phyloP scores from a whole-genome alignment of 2,797 vertebrate species.

The Eleutherodactylus coqui region DNA sequence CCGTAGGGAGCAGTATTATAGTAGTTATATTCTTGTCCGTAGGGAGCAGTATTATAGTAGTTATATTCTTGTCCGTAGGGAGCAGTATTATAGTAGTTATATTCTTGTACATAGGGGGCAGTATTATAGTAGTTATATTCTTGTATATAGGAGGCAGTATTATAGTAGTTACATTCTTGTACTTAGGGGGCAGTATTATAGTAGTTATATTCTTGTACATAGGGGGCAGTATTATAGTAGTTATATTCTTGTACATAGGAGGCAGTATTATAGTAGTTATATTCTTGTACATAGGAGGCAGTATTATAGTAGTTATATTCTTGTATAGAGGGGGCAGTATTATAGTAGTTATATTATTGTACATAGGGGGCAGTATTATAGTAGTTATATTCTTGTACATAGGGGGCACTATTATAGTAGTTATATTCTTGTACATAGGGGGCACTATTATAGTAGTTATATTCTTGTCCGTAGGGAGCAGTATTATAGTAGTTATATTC shows the following conservation, averaged over 20 bases:
- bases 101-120: background rate
- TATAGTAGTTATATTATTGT: background rate
- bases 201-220: constrained; percentile 3
- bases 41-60: background rate
- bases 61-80: background rate
- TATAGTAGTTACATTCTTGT: constrained; percentile 11
- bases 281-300: background rate
- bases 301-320: constrained; percentile 6
- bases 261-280: background rate
- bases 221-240: background rate
- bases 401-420: background rate
- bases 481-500: constrained; percentile 7
- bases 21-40: constrained; percentile 4
- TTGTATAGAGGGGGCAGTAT: background rate
- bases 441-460: background rate
- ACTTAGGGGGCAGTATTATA: background rate
- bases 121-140: constrained; percentile 17
- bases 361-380: background rate
- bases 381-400: constrained; percentile 1
- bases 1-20: constrained; percentile 4
- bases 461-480: background rate
- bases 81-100: constrained; percentile 15
- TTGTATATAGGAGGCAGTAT: background rate
- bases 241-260: constrained; percentile 7
- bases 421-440: background rate